Evolutionary conservation across 2,113 vertebrate genomes (phyloP).

Genomic region (Percina caprodes): DNA sequence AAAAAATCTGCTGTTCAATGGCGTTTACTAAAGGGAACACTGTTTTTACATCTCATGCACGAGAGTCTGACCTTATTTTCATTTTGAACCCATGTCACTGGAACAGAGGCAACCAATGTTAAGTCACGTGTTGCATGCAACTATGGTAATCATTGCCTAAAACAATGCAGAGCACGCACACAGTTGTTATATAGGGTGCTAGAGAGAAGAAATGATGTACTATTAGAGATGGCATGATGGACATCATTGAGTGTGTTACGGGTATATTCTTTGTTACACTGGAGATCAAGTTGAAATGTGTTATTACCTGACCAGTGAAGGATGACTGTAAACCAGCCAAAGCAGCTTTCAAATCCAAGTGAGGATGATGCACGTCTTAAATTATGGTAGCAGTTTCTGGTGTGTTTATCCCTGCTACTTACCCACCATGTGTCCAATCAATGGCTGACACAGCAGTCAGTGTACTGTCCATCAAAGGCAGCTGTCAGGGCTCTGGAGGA

Average conservation of each 20-base stretch:
- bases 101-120: slow-evolving; percentile 16
- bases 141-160: slow-evolving; percentile 11
- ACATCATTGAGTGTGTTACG: slow-evolving; percentile 19
- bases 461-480: slow-evolving; percentile 36
- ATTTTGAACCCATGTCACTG: slow-evolving; percentile 1
- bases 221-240: slow-evolving; percentile 7
- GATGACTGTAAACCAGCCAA: slow-evolving; percentile 28
- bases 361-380: slow-evolving; percentile 39
- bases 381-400: slow-evolving; percentile 47
- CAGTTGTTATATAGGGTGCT: background rate
- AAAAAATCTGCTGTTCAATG: slow-evolving; percentile 21
- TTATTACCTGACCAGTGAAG: slow-evolving; percentile 20
- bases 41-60: slow-evolving; percentile 22
- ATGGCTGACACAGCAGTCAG: slow-evolving; percentile 24
- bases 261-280: slow-evolving; percentile 10
- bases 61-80: slow-evolving; percentile 8
- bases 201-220: slow-evolving; percentile 16
- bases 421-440: slow-evolving; percentile 27
- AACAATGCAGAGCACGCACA: slow-evolving; percentile 25
- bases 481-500: slow-evolving; percentile 5
- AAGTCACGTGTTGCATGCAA: slow-evolving; percentile 37
- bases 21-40: background rate
- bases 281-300: slow-evolving; percentile 24
- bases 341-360: slow-evolving; percentile 31
- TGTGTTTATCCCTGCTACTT: slow-evolving; percentile 19